Evolutionary conservation across 2,888 invertebrate genomes (phyloP), one percentile per base, ranked within the genome.

Genomic region (Strigamia crassipes): DNA sequence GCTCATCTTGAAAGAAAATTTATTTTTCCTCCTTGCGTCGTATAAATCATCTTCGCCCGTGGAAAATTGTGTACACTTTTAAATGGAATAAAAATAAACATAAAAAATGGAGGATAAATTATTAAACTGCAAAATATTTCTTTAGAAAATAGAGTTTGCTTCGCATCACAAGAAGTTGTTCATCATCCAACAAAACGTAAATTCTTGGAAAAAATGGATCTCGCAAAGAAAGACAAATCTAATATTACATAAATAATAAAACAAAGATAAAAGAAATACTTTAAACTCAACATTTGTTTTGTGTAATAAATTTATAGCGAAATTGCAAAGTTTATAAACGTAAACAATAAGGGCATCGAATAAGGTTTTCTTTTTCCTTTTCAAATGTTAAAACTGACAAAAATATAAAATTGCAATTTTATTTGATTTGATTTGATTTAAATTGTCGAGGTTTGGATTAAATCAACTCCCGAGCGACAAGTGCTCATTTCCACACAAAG

Each of bases 171-270:
- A 61, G 18, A 8, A 73, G 73, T 73, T 31, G 73, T 73, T 73
- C 73, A 73, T 73, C 73, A 73, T 73, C 31, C 12, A 15, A 27
- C 31, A 12, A 73, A 27, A 73, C 73, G 31, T 73, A 73, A 73
- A 73, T 73, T 18, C 4, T 56, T 56, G 18, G 18, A n/a, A 46
- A 46, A n/a, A 46, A 46, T 13, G 15, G 46, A 38, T 73, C 31
- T 73, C 73, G 8, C 27, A 73, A 73, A 31, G 12, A 73, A 66
- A 73, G 27, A 73, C 73, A 73, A 27, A 73, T 73, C 73, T 73
- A 73, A 31, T 31, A 73, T 27, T 23, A n/a, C 31, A 73, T 73
- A 73, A 73, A 73, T 73, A 73, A 73, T 73, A 73, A 31, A 73
- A 23, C 15, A 31, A 15, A n/a, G 15, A 73, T 73, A 27, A 73